These are phyloP conservation scores for Parus major DNA, from an alignment of 2,113 vertebrate genomes.

Conservation along the genomic window DNA sequence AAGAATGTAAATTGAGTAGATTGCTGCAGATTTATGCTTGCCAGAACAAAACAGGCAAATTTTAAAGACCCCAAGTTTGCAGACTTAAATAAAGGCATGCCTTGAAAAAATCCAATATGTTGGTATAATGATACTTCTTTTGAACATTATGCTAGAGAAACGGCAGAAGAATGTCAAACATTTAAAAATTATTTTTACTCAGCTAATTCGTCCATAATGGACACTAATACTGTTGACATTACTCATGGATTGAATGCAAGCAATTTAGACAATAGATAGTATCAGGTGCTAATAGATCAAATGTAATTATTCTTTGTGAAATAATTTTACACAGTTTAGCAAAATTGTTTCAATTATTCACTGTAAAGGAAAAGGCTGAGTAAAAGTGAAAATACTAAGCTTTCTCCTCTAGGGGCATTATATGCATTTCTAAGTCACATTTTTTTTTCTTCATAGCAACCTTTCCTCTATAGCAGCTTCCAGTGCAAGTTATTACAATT, in stretches of 20 bases:
- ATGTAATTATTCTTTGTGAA: slow-evolving; percentile 59
- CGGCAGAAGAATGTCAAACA: slow-evolving; percentile 37
- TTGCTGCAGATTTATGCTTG: slow-evolving; percentile 42
- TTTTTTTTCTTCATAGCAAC: slow-evolving; percentile 60
- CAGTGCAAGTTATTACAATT: slow-evolving; percentile 80
- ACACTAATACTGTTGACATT: slow-evolving; percentile 61
- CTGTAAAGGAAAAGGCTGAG: slow-evolving; percentile 47
- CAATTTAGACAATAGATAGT: slow-evolving; percentile 65
- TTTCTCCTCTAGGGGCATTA: slow-evolving; percentile 69
- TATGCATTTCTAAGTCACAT: slow-evolving; percentile 59
- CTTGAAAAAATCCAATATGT: not conserved
- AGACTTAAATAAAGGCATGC: not conserved
- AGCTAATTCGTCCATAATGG: slow-evolving; percentile 32
- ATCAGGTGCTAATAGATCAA: slow-evolving; percentile 64
- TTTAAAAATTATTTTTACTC: slow-evolving; percentile 44
- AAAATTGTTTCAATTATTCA: slow-evolving; percentile 49
- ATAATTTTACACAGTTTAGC: slow-evolving; percentile 49
- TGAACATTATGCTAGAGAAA: not conserved
- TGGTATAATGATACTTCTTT: slow-evolving; percentile 12
- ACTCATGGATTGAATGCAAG: slow-evolving; percentile 41
- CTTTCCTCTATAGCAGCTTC: slow-evolving; percentile 72
- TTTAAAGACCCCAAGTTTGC: not conserved
- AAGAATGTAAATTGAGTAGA: slow-evolving; percentile 41
- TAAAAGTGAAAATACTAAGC: slow-evolving; percentile 54
- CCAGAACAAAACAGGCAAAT: slow-evolving; percentile 37